These are phyloP conservation scores for Acropternis orthonyx DNA, from an alignment of 2,797 vertebrate genomes.

Conservation along the genomic window DNA sequence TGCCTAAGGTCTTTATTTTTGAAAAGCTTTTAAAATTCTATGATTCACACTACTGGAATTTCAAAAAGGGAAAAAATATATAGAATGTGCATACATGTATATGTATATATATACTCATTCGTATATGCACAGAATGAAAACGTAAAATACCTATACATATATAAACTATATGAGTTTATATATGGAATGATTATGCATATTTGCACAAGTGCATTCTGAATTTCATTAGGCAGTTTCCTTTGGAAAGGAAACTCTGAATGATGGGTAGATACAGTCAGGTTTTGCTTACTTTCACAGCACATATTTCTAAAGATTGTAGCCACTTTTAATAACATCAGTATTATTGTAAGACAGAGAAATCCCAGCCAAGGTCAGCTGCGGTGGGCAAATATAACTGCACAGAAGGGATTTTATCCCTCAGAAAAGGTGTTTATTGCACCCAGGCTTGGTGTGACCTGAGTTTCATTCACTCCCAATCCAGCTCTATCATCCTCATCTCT, in stretches of 20 bases:
- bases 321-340: not conserved
- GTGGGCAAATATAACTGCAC: not conserved
- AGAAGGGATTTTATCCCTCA: not conserved
- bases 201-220: not conserved
- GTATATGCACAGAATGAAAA: not conserved
- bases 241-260: not conserved
- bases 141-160: not conserved
- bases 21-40: not conserved
- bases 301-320: not conserved
- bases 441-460: not conserved
- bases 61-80: not conserved
- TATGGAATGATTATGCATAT: not conserved
- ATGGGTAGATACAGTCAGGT: not conserved
- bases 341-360: not conserved
- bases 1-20: not conserved
- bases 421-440: not conserved
- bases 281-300: not conserved
- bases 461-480: not conserved
- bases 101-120: not conserved
- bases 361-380: not conserved
- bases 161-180: not conserved
- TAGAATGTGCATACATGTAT: not conserved
- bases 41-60: not conserved
- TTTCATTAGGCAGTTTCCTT: not conserved
- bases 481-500: not conserved